Evolutionary conservation across 2,888 invertebrate genomes (phyloP), one percentile per base, ranked within the genome.

Genomic region (Sphecodes monilicornis): DNA sequence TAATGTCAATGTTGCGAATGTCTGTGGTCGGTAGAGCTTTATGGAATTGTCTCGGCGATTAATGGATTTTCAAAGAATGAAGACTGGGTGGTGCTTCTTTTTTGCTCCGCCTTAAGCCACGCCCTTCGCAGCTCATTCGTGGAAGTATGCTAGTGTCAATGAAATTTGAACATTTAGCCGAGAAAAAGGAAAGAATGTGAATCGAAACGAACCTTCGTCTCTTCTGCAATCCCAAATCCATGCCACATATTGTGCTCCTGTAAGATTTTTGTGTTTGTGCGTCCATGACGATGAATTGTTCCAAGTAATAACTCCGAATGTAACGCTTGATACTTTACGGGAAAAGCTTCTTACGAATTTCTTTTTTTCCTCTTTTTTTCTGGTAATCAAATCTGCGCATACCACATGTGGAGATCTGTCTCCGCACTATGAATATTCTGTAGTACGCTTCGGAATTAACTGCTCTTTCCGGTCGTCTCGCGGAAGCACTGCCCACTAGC

Each of bases 321-420:
- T 54, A 73, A 70, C 41, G 81, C 77, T 74, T 81, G 22, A 43
- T 74, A 64, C 46, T 73, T 41, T 74, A 66, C 54, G 18, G n/a
- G 50, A 43, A n/a, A 46, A n/a, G 84, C 84, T 84, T 84, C 46
- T 82, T 84, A 54, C 18, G n/a, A 76, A 16, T 50, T 74, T 39
- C 22, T 70, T 46, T 32, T 66, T 18, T 11, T 39, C 10, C 3
- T 16, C 29, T 66, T 46, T 36, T 64, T 39, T 66, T 39, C 43
- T 18, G 50, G 66, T 76, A 70, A 22, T 22, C 39, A n/a, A 70
- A 32, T 71, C 10, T 32, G 60, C 16, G 54, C 41, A 57, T 32
- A 70, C 29, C 29, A 16, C 76, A 13, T 68, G 39, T 26, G 66
- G 29, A 54, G n/a, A 54, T 54, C 36, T 43, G 54, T 54, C 78